Evolutionary conservation across 2,888 invertebrate species (phyloP).

Genomic region (Athalia cordata): DNA sequence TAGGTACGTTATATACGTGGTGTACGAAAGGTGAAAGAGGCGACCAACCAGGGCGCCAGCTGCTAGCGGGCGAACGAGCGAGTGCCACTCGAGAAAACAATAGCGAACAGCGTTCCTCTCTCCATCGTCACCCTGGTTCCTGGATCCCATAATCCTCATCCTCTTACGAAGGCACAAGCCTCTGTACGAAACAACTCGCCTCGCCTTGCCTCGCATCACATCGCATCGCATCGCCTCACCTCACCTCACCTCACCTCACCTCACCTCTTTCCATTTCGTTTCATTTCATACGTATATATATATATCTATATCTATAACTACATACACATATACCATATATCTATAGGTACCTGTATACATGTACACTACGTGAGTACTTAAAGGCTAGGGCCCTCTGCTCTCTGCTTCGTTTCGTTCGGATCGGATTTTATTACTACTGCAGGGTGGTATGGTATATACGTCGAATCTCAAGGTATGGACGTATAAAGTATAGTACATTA

Average conservation of each 20-base stretch:
- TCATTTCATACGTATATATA: background rate
- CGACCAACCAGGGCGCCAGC: slow-evolving; percentile 61
- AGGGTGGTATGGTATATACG: background rate
- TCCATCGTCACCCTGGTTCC: slow-evolving; percentile 68
- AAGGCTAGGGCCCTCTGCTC: no score
- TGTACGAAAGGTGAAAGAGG: slow-evolving; percentile 45
- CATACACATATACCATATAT: no score
- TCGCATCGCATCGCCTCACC: slow-evolving; percentile 24
- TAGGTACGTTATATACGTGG: slow-evolving; percentile 6
- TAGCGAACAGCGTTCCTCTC: slow-evolving; percentile 68
- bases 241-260: slow-evolving; percentile 38
- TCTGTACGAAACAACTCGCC: slow-evolving; percentile 44
- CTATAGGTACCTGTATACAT: no score
- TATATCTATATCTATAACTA: background rate
- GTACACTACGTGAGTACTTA: no score
- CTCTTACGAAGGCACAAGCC: slow-evolving; percentile 43
- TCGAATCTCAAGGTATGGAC: no score
- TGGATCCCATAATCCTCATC: slow-evolving; percentile 58
- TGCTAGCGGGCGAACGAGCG: slow-evolving; percentile 65
- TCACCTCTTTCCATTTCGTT: slow-evolving; percentile 29
- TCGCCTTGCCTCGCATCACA: slow-evolving; percentile 11
- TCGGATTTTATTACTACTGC: slow-evolving; percentile 32
- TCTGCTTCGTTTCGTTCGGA: no score
- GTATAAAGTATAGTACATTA: no score
- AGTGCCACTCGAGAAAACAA: slow-evolving; percentile 73